Conservation (phyloP, 1,140 invertebrate genomes). For the Drosophila micromelanica region DNA sequence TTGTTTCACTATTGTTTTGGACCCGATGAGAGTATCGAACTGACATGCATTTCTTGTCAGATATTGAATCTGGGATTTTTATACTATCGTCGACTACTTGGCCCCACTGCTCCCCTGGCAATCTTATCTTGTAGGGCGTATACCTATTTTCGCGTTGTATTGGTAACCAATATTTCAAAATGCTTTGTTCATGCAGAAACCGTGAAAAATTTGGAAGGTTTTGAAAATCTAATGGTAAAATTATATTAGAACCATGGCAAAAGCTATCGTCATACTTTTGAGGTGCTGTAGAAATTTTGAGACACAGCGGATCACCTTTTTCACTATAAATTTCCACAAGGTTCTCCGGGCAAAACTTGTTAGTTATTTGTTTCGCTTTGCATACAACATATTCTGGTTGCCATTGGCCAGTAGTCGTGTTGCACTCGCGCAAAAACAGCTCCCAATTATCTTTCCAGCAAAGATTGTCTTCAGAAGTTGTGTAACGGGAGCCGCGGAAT, state of each 20-base stretch:
- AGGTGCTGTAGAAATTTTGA: constrained; percentile 44
- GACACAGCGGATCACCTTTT: constrained; percentile 28
- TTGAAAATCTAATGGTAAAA: constrained; percentile 37
- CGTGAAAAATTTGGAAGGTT: constrained; percentile 1
- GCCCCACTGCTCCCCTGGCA: constrained; percentile 72
- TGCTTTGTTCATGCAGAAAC: constrained; percentile 37
- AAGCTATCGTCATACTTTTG: constrained; percentile 59
- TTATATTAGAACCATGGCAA: constrained; percentile 60
- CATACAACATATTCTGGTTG: constrained; percentile 33
- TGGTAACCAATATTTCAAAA: constrained; percentile 71
- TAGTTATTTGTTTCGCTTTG: not conserved
- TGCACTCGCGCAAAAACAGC: constrained; percentile 46
- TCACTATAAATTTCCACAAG: constrained; percentile 43
- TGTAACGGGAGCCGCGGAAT: constrained; percentile 34
- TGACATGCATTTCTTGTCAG: constrained; percentile 52
- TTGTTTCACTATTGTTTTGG: constrained; percentile 1
- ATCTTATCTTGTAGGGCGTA: constrained; percentile 58
- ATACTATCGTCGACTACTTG: constrained; percentile 31
- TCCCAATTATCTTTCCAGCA: constrained; percentile 34
- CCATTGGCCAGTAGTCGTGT: constrained; percentile 42
- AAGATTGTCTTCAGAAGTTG: constrained; percentile 39
- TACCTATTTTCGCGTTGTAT: constrained; percentile 40
- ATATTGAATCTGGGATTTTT: constrained; percentile 22
- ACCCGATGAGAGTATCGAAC: not conserved
- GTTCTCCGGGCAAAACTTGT: constrained; percentile 56